phyloP scores from a whole-genome alignment of 2,113 vertebrate genomes.

The Mesoclemmys tuberculata region DNA sequence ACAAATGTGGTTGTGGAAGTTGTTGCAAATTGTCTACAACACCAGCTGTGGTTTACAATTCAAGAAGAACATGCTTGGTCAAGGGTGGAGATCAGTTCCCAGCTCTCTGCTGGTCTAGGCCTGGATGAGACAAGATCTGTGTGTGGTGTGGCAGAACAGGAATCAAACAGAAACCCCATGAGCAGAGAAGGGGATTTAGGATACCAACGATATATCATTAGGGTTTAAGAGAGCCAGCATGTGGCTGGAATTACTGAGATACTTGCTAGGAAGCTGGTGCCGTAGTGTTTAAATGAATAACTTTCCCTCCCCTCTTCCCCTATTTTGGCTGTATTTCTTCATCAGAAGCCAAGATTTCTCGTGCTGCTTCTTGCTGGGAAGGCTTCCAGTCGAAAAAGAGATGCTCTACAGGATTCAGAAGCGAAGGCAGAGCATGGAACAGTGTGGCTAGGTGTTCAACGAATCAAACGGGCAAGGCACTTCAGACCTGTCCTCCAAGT shows the following conservation, averaged over 20 bases:
- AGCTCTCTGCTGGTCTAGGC: not conserved
- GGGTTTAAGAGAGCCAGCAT: conserved; percentile 43
- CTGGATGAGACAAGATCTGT: not conserved
- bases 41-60: not conserved
- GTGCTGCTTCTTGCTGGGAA: conserved; percentile 64
- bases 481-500: not conserved
- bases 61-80: not conserved
- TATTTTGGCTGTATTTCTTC: conserved; percentile 23
- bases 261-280: conserved; percentile 2
- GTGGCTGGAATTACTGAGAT: conserved; percentile 62
- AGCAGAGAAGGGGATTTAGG: not conserved
- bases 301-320: conserved; percentile 34
- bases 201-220: not conserved
- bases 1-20: not conserved
- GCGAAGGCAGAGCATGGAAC: not conserved
- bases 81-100: conserved; percentile 36
- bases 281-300: not conserved
- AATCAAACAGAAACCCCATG: not conserved
- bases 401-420: not conserved
- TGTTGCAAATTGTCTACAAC: not conserved
- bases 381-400: conserved; percentile 1
- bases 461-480: not conserved
- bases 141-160: not conserved
- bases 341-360: conserved; percentile 58
- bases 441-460: not conserved